Evolutionary conservation across 2,113 vertebrate genomes (phyloP), one percentile per base, ranked within the genome.

Genomic region (Aplodontia rufa): DNA sequence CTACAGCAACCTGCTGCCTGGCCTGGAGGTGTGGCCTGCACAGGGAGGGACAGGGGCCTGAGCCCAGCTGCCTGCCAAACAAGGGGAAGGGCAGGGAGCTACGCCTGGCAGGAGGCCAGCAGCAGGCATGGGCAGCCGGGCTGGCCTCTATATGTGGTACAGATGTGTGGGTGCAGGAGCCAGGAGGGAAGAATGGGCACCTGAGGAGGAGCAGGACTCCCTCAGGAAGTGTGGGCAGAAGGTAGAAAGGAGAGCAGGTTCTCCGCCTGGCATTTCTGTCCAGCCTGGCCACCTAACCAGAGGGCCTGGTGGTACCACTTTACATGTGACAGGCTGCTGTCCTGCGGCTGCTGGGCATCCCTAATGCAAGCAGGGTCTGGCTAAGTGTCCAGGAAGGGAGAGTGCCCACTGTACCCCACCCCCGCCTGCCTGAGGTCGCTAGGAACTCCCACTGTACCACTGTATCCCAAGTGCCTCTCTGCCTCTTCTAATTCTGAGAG

Each of bases 1-100:
- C n/a, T n/a, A n/a, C n/a, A n/a, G n/a, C n/a, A n/a, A n/a, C 97
- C 94, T 96, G 96, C 86, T 88, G 71, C 84, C 92, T 35, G 32
- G 90, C 51, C 79, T n/a, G 81, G 42, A 62, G 93, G 74, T 37
- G 0, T 9, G 5, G 68, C 62, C 37, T 26, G 42, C 78, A n/a
- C 16, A 2, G 0, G 45, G 32, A 85, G 30, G 76, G 40, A 68
- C 49, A 37, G 76, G 22, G 55, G 69, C 75, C 47, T 3, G 58
- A 81, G 93, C 12, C 94, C 92, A 87, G 49, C 17, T 28, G 93
- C 91, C 51, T 88, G 90, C 89, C 42, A 16, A 45, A 69, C 1
- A 49, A 35, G 32, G 45, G 74, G 35, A 40, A 69, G 53, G 55
- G 30, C 45, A 6, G 8, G 17, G 71, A 10, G 81, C 26, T 22